phyloP scores from a whole-genome alignment of 1,140 invertebrate genomes.

The Cotesia chilonis region DNA sequence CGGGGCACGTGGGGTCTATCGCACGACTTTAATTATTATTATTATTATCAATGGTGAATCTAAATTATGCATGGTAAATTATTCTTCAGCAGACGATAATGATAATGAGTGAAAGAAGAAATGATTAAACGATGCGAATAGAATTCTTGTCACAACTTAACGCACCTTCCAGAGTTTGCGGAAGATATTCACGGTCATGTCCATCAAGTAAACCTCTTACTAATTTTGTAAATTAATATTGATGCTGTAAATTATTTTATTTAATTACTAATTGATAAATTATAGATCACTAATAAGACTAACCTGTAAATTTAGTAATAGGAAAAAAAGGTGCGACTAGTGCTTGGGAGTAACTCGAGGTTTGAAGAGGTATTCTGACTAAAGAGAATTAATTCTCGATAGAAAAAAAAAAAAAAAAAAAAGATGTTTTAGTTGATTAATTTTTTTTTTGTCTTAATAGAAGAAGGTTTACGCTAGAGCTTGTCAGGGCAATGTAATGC shows the following conservation, averaged over 20 bases:
- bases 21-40: constrained; percentile 32
- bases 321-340: constrained; percentile 28
- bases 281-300: neutral
- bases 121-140: constrained; percentile 45
- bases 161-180: constrained; percentile 67
- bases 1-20: constrained; percentile 28
- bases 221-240: neutral
- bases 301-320: neutral
- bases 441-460: neutral
- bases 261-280: constrained; percentile 5
- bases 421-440: neutral
- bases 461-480: neutral
- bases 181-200: constrained; percentile 43
- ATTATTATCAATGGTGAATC: neutral
- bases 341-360: constrained; percentile 20
- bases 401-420: neutral
- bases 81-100: neutral
- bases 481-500: constrained; percentile 17
- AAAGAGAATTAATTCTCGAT: constrained; percentile 5
- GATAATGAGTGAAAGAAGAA: constrained; percentile 28
- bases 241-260: neutral
- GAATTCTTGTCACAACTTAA: constrained; percentile 68
- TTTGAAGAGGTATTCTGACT: constrained; percentile 43
- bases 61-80: too few species aligned
- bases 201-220: neutral